These are phyloP conservation scores for Pristionchus maxplancki DNA, from an alignment of 2,888 invertebrate species.

Conservation along the genomic window DNA sequence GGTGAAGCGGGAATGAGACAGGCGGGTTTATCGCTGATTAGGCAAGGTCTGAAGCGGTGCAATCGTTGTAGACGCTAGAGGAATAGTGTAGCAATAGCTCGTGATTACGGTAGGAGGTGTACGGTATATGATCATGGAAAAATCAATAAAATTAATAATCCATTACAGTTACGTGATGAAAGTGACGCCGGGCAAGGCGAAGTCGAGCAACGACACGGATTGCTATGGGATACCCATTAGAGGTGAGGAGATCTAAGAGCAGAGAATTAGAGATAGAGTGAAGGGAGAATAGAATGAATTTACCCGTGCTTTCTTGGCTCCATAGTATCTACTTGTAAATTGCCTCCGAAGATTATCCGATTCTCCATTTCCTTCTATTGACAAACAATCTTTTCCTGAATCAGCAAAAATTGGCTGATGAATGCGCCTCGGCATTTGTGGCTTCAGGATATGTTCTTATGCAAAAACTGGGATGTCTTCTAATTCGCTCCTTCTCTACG, in stretches of 20 bases:
- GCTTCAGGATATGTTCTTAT: background rate
- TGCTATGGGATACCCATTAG: constrained; percentile 25
- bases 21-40: background rate
- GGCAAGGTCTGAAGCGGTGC: no score
- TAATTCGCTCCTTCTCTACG: no score
- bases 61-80: no score
- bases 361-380: no score
- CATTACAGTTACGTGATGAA: constrained; percentile 56
- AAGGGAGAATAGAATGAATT: background rate
- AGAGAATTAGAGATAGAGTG: background rate
- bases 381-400: no score
- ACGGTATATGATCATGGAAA: background rate
- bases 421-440: background rate
- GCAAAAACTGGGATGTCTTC: no score
- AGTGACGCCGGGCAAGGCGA: constrained; percentile 59
- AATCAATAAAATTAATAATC: background rate
- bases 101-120: background rate
- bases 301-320: no score
- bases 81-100: no score
- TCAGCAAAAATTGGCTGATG: no score
- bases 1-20: background rate
- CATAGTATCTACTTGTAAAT: no score
- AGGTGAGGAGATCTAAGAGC: constrained; percentile 13
- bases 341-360: no score
- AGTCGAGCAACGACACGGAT: constrained; percentile 7